Percentiles rank a stretch among this genome's conserved stretches.
Conservation (phyloP, 2,797 vertebrate species). For the Fistularia tabacaria region DNA sequence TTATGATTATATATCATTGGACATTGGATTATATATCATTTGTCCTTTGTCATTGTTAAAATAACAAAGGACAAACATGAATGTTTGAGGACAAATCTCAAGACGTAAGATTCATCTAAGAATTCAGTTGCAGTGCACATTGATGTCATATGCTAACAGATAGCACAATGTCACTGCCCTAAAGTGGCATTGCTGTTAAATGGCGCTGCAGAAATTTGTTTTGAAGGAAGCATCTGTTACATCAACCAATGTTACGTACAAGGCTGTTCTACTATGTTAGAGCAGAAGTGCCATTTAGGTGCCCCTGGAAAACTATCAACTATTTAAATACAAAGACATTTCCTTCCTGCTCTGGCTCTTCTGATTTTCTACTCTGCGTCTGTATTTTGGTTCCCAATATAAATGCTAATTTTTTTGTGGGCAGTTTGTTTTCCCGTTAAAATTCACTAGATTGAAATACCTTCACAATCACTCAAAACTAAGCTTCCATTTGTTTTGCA, state of each 20-base stretch:
- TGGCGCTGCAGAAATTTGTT: conserved; percentile 4
- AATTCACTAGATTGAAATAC: neutral
- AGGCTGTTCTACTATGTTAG: conserved; percentile 2
- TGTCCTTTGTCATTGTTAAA: conserved; percentile 40
- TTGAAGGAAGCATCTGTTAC: conserved; percentile 4
- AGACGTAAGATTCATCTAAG: too few species aligned
- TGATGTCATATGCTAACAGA: conserved; percentile 6
- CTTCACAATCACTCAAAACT: too few species aligned
- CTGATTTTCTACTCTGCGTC: neutral
- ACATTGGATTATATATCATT: conserved; percentile 55
- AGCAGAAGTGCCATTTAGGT: neutral
- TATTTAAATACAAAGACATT: neutral
- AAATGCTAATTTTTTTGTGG: neutral
- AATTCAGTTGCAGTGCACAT: too few species aligned
- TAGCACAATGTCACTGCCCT: too few species aligned
- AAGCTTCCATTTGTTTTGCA: too few species aligned
- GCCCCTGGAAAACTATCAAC: neutral
- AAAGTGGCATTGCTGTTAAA: too few species aligned
- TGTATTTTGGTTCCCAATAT: neutral
- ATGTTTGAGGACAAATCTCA: too few species aligned
- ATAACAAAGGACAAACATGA: too few species aligned
- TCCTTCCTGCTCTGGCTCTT: neutral
- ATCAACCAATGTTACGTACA: conserved; percentile 3
- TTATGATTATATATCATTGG: conserved; percentile 54
- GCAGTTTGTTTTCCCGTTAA: neutral